These are phyloP conservation scores for Beris morrisii DNA, from an alignment of 2,888 invertebrate genomes.

Conservation along the genomic window DNA sequence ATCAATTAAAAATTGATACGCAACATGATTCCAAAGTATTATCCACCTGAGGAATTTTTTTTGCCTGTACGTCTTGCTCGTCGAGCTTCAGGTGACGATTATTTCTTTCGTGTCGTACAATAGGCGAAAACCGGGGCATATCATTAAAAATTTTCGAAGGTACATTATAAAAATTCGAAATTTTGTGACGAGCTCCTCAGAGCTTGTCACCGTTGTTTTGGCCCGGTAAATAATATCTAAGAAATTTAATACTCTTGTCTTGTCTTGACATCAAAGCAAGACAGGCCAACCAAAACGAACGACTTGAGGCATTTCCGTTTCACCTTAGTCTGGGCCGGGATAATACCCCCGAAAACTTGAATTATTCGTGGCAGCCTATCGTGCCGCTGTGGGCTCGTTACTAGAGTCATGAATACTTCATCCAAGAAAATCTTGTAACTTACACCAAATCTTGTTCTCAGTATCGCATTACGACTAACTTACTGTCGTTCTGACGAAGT, in stretches of 20 bases:
- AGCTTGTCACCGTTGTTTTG: too few relatives aligned
- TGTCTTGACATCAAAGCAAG: slow-evolving; percentile 23
- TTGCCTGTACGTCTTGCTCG: background rate
- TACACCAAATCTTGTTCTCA: slow-evolving; percentile 31
- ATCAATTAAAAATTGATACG: slow-evolving; percentile 30
- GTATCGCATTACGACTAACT: slow-evolving; percentile 23
- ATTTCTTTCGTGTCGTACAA: slow-evolving; percentile 13
- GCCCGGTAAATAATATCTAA: background rate
- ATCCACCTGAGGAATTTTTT: slow-evolving; percentile 1
- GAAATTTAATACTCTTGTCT: slow-evolving; percentile 23
- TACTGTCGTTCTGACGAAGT: slow-evolving; percentile 27
- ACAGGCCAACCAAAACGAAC: slow-evolving; percentile 20
- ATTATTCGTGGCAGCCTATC: background rate
- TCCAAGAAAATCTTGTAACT: slow-evolving; percentile 28
- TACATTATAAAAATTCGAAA: too few relatives aligned
- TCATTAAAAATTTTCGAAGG: too few relatives aligned
- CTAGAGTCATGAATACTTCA: slow-evolving; percentile 15
- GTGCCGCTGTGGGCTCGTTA: background rate
- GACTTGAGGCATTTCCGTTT: slow-evolving; percentile 29
- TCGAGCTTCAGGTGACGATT: slow-evolving; percentile 26
- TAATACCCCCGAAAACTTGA: background rate
- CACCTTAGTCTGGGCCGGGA: slow-evolving; percentile 12
- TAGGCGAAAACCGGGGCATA: too few relatives aligned
- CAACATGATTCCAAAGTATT: background rate
- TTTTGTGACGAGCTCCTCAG: too few relatives aligned